These are phyloP conservation scores for Istiophorus platypterus DNA, from an alignment of 2,113 vertebrate genomes.

Conservation along the genomic window DNA sequence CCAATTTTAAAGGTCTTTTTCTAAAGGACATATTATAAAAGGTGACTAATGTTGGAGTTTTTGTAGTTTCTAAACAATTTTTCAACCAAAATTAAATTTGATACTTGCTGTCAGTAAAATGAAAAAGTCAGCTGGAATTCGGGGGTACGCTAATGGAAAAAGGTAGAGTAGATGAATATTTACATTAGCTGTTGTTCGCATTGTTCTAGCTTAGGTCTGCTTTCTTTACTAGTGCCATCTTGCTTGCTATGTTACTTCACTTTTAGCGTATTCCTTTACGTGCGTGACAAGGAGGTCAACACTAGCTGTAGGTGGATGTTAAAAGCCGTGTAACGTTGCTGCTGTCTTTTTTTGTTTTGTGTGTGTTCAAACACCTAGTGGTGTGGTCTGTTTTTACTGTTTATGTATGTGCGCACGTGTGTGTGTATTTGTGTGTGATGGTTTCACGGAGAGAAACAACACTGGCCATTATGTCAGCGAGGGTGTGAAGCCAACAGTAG, in stretches of 20 bases:
- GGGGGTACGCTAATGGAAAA: background rate
- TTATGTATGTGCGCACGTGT: slow-evolving; percentile 5
- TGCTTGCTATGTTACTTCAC: background rate
- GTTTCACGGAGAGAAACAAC: slow-evolving; percentile 67
- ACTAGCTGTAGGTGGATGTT: slow-evolving; percentile 31
- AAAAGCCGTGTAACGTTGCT: slow-evolving; percentile 34
- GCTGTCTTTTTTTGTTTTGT: slow-evolving; percentile 24
- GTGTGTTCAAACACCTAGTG: slow-evolving; percentile 43
- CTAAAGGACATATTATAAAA: background rate
- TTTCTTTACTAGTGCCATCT: background rate
- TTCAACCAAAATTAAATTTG: too few relatives aligned
- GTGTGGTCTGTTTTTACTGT: slow-evolving; percentile 24
- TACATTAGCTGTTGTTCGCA: background rate
- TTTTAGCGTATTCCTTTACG: background rate
- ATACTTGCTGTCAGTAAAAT: too few relatives aligned
- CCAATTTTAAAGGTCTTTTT: background rate
- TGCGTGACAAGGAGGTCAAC: slow-evolving; percentile 30
- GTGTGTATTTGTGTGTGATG: slow-evolving; percentile 39
- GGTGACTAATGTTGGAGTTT: background rate
- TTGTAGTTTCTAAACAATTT: too few relatives aligned
- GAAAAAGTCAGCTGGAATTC: background rate
- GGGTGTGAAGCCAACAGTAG: slow-evolving; percentile 68
- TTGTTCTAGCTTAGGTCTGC: background rate
- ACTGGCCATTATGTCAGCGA: slow-evolving; percentile 71
- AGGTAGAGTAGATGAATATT: too few relatives aligned